phyloP scores from a whole-genome alignment of 1,140 invertebrate species.

The Drosophila subobscura region DNA sequence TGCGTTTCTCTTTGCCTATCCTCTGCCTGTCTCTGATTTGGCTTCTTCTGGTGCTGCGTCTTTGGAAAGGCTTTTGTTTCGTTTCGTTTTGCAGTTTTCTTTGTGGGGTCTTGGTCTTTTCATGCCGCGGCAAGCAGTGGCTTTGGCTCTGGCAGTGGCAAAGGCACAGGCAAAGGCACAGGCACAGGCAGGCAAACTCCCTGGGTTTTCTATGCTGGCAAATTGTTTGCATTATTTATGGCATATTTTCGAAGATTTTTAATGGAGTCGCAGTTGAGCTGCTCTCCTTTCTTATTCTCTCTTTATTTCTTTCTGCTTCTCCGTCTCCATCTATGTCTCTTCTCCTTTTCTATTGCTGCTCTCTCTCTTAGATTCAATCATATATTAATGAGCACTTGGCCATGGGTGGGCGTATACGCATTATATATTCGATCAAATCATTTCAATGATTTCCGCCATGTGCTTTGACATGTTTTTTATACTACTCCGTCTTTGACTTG shows the following conservation, averaged over 20 bases:
- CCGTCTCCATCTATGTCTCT: neutral
- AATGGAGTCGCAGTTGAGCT: constrained; percentile 59
- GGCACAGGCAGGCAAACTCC: constrained; percentile 10
- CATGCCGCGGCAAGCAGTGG: constrained; percentile 4
- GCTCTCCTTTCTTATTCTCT: constrained; percentile 26
- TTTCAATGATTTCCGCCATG: constrained; percentile 24
- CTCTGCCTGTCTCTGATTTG: constrained; percentile 11
- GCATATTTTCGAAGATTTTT: constrained; percentile 80
- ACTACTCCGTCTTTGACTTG: constrained; percentile 15
- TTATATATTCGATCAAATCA: constrained; percentile 59
- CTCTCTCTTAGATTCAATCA: constrained; percentile 48
- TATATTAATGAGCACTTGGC: constrained; percentile 70
- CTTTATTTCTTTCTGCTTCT: constrained; percentile 31
- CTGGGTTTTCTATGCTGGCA: constrained; percentile 67
- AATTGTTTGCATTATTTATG: constrained; percentile 78
- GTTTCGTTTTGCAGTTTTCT: constrained; percentile 46
- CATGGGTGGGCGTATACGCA: constrained; percentile 46
- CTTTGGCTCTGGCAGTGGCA: constrained; percentile 1
- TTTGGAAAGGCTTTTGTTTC: constrained; percentile 52
- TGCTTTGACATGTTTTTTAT: constrained; percentile 19
- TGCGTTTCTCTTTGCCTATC: constrained; percentile 49
- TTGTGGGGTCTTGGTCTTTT: constrained; percentile 44
- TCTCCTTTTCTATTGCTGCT: neutral
- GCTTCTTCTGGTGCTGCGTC: constrained; percentile 9
- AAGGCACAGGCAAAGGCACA: neutral